phyloP scores from a whole-genome alignment of 2,113 vertebrate species.

The Sebastes fasciatus region DNA sequence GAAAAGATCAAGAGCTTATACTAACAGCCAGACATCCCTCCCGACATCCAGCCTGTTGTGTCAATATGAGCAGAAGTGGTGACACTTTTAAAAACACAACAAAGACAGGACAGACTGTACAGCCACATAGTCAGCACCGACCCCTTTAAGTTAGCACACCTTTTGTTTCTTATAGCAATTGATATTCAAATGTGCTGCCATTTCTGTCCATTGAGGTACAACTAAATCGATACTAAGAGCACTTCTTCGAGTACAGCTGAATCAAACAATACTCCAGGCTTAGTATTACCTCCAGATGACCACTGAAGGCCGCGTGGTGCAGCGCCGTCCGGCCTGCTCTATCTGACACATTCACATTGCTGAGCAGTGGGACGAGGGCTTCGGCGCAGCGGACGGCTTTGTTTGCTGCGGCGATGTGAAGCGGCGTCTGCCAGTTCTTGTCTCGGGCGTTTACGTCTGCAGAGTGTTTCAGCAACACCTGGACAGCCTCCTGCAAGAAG shows the following conservation, averaged over 20 bases:
- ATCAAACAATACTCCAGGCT: background rate
- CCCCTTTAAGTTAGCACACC: background rate
- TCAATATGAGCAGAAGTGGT: background rate
- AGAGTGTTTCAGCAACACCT: conserved; percentile 97
- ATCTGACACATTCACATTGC: conserved; percentile 97
- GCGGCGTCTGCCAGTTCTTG: conserved; percentile 99
- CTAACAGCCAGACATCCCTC: background rate
- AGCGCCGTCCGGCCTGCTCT: conserved; percentile 95
- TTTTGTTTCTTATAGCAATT: background rate
- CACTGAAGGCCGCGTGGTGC: conserved; percentile 98
- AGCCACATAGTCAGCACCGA: background rate
- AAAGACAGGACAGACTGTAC: background rate
- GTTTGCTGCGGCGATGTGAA: conserved; percentile 97
- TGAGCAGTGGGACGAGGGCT: conserved; percentile 94
- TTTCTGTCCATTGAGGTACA: conserved; percentile 14
- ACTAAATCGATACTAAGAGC: conserved; percentile 28
- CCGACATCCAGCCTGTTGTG: background rate
- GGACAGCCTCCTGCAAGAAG: conserved; percentile 92
- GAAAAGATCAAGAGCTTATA: conserved; percentile 1
- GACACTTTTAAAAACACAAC: background rate
- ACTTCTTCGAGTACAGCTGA: background rate
- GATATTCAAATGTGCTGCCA: background rate
- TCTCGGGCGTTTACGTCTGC: conserved; percentile 98
- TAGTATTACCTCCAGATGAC: conserved; percentile 91
- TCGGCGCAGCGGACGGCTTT: conserved; percentile 98